Percentiles rank a stretch among this genome's conserved stretches.
phyloP scores from a whole-genome alignment of 2,113 vertebrate species.

The Actenoides hombroni region DNA sequence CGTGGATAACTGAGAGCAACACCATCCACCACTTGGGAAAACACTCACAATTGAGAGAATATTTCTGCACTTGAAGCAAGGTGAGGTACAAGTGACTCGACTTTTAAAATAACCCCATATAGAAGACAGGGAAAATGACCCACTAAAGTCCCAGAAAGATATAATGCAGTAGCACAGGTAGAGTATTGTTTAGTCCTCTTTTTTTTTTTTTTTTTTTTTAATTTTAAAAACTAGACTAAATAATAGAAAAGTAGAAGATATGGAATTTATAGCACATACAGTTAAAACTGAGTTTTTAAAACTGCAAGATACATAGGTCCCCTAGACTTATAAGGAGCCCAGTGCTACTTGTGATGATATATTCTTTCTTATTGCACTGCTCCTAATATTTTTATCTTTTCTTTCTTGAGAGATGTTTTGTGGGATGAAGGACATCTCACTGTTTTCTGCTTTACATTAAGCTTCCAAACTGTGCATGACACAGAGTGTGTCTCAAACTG shows the following conservation, averaged over 20 bases:
- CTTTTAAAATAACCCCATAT: background rate
- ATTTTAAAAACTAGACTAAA: background rate
- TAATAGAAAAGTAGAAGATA: background rate
- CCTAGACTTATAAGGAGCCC: background rate
- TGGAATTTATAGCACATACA: background rate
- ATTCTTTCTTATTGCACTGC: background rate
- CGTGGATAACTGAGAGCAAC: too few species aligned
- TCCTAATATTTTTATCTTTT: background rate
- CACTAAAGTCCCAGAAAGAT: background rate
- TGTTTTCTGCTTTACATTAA: background rate
- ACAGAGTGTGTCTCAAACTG: background rate
- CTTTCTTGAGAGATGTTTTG: background rate
- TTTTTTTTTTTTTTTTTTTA: background rate
- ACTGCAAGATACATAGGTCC: background rate
- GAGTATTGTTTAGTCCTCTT: background rate
- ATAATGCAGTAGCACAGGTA: background rate
- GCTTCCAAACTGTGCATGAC: background rate
- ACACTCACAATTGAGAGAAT: too few species aligned
- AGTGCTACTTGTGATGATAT: background rate
- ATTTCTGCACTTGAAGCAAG: too few species aligned
- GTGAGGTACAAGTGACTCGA: too few species aligned
- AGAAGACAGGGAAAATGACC: background rate
- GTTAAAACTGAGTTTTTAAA: background rate
- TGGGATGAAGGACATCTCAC: background rate
- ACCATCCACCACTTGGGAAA: too few species aligned